Evolutionary conservation across 1,140 invertebrate species (phyloP), one percentile per base, ranked within the genome.

Genomic region (Bombus impatiens): DNA sequence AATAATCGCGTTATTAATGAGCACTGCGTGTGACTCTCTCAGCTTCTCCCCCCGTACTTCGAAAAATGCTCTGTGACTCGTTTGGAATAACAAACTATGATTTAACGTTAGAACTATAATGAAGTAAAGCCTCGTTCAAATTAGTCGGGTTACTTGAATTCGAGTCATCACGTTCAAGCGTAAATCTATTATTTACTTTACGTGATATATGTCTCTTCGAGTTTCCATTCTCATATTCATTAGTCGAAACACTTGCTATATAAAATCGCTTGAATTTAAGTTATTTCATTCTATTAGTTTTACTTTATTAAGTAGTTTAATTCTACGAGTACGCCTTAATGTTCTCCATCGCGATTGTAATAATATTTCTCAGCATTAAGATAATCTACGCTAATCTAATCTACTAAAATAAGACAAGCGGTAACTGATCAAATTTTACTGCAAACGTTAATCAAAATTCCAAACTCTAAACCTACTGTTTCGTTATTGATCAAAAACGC

Each of bases 1-100:
- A 93, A 93, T 93, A 93, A 93, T 93, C 90, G 89, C 88, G 85
- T 93, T 93, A 93, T 93, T 93, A 93, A 93, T 90, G 90, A 92
- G 87, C 87, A 28, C 70, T 87, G 78, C 87, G 85, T 78, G 78
- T 82, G 35, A 53, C 77, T 82, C 35, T 18, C 37, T 28, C 42
- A 32, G 18, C 42, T 68, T 25, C 65, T 18, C 44, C 53, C n/a
- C 5, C 15, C 82, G 57, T 57, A 18, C 18, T 25, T 35, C 32
- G 67, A 67, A 62, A 62, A 62, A 62, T 62, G 28, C 28, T 62
- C 12, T n/a, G 28, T 22, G 59, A 62, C 59, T 62, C 28, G 59
- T n/a, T 62, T n/a, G 28, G 59, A 62, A n/a, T n/a, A 12, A 12
- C 59, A n/a, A n/a, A n/a, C 28, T 62, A n/a, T 62, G 59, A 62